These are phyloP conservation scores for Apostichopus leukothele DNA, from an alignment of 53 echinoderm and acorn worm genomes.

Conservation along the genomic window DNA sequence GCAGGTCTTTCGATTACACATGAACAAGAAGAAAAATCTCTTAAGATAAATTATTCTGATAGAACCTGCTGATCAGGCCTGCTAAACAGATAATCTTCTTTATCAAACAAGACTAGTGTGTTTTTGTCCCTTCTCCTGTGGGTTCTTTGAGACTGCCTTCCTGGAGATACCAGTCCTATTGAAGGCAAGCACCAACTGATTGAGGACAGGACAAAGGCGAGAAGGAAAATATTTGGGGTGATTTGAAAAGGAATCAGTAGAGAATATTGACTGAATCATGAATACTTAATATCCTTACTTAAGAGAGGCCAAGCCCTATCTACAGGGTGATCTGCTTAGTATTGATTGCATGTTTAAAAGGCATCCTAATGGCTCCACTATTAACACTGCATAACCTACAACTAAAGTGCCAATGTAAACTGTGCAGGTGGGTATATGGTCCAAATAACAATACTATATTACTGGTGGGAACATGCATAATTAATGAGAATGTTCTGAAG, in stretches of 20 bases:
- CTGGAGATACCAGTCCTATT: not conserved
- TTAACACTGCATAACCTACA: not conserved
- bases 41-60: not conserved
- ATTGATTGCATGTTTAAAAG: conserved; percentile 29
- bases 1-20: no score
- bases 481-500: not conserved
- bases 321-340: conserved; percentile 8
- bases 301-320: conserved; percentile 15
- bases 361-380: conserved; percentile 15
- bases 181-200: conserved; percentile 27
- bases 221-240: conserved; percentile 43
- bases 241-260: conserved; percentile 40
- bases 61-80: conserved; percentile 9
- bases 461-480: conserved; percentile 39
- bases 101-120: not conserved
- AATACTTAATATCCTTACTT: conserved; percentile 37
- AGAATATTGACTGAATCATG: conserved; percentile 33
- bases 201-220: conserved; percentile 8
- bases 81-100: not conserved
- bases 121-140: not conserved
- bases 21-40: no score
- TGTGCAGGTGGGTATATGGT: no score
- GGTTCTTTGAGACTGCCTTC: not conserved
- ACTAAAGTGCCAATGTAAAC: no score
- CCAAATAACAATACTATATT: not conserved